Base-by-base conservation (phyloP, 2,888 invertebrate genomes). In the Achlya flavicornis region DNA sequence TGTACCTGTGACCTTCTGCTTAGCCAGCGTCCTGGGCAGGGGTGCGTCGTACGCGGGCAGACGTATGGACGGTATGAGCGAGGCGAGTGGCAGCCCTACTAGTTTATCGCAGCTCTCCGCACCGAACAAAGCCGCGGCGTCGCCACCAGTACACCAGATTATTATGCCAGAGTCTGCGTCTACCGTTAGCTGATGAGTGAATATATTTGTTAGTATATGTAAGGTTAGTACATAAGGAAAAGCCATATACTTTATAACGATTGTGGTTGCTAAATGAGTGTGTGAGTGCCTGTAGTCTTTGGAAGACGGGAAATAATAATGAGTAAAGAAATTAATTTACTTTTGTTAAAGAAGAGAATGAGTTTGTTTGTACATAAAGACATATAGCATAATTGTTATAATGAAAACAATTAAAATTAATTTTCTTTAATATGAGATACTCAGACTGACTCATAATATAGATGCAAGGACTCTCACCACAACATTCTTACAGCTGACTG, bases 1-100 rank as follows among this genome's bases (percentile, higher is more conserved):
- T 57, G 66, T 76, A 83, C 96, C 96, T 64, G 96, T 95, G n/a
- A 95, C 94, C 72, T 95, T 94, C 80, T 96, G 96, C 72, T 96
- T 96, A 16, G 93, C 89, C 2, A 95, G 81, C 59, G 89, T 86
- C 62, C 88, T 89, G 0, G 94, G 80, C 61, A 94, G 77, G 0
- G 85, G 84, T 5, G 83, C 79, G 58, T 91, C 92, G 61, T 85
- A 83, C 0, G 84, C 71, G 0, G 94, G 95, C 64, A 95, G 80
- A 16, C 90, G 89, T 63, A 94, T 91, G 48, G 94, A 92, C 0
- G 95, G 95, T 65, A 95, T 90, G 61, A 95, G 89, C 0, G 91
- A 86, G 2, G 87, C 83, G 2, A 95, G 84, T 0, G 94, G 92
- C 65, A 94, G 72, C 4, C 95, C 95, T 32, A 93, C 77, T 1